phyloP scores from a whole-genome alignment of 2,888 invertebrate species.

The Nephrocerus scutellatus region DNA sequence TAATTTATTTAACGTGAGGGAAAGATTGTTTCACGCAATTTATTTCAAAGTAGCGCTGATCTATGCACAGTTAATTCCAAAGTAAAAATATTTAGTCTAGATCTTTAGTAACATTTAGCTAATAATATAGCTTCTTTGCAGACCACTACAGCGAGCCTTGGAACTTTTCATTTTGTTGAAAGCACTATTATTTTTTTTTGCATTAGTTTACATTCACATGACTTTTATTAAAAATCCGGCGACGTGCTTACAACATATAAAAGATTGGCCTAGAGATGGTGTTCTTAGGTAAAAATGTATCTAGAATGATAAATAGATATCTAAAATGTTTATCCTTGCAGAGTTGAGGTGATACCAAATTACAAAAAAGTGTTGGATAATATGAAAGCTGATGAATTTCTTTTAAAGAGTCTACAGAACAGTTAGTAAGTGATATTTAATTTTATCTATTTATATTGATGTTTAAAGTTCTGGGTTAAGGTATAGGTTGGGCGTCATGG shows the following conservation, averaged over 20 bases:
- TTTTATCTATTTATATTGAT: neutral
- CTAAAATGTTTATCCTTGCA: slow-evolving; percentile 16
- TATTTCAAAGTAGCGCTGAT: slow-evolving; percentile 87
- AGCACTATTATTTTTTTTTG: slow-evolving; percentile 79
- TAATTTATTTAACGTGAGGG: slow-evolving; percentile 77
- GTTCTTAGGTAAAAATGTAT: slow-evolving; percentile 54
- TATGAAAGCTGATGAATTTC: slow-evolving; percentile 29
- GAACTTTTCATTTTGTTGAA: slow-evolving; percentile 48
- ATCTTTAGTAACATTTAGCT: too few species aligned
- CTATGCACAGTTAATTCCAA: slow-evolving; percentile 86
- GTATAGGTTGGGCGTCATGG: too few species aligned
- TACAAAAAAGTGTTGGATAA: slow-evolving; percentile 33
- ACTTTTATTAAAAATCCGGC: slow-evolving; percentile 88
- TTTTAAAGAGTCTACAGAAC: slow-evolving; percentile 15
- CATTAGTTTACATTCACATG: slow-evolving; percentile 90
- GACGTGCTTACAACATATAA: slow-evolving; percentile 83
- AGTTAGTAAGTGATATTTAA: slow-evolving; percentile 30
- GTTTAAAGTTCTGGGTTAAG: too few species aligned
- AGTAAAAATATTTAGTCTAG: slow-evolving; percentile 70
- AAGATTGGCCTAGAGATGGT: slow-evolving; percentile 92
- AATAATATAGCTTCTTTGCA: slow-evolving; percentile 23
- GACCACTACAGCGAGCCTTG: slow-evolving; percentile 37
- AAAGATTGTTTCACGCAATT: slow-evolving; percentile 88
- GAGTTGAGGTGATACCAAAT: slow-evolving; percentile 44
- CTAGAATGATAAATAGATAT: neutral